Evolutionary conservation across 2,888 invertebrate species (phyloP).

Genomic region (Drosophila borborema): DNA sequence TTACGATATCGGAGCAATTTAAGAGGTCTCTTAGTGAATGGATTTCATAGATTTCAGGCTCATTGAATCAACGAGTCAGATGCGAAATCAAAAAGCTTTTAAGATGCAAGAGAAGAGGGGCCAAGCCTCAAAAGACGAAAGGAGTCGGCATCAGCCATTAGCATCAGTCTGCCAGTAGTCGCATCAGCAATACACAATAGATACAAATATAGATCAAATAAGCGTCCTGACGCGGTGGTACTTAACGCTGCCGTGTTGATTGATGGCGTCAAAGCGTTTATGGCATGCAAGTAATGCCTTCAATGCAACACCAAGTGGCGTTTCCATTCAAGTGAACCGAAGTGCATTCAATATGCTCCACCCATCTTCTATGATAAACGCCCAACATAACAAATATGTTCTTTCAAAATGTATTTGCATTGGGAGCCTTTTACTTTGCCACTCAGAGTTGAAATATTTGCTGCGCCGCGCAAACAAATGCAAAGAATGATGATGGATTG

Average conservation of each 20-base stretch:
- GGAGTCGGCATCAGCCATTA: slow-evolving; percentile 33
- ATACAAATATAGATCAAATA: slow-evolving; percentile 25
- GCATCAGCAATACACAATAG: slow-evolving; percentile 26
- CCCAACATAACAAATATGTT: slow-evolving; percentile 47
- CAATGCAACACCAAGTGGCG: slow-evolving; percentile 53
- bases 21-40: slow-evolving; percentile 19
- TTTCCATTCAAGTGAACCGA: slow-evolving; percentile 68
- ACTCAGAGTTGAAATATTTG: slow-evolving; percentile 55
- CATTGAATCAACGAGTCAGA: slow-evolving; percentile 40
- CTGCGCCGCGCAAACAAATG: slow-evolving; percentile 44
- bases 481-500: slow-evolving; percentile 42
- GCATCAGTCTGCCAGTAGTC: slow-evolving; percentile 28
- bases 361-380: background rate
- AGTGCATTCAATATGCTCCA: slow-evolving; percentile 57
- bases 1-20: slow-evolving; percentile 1
- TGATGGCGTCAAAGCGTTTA: slow-evolving; percentile 68
- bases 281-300: slow-evolving; percentile 50
- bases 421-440: slow-evolving; percentile 36
- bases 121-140: slow-evolving; percentile 27
- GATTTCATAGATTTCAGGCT: slow-evolving; percentile 54
- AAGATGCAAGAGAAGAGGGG: slow-evolving; percentile 49
- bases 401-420: slow-evolving; percentile 56
- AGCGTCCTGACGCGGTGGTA: slow-evolving; percentile 26
- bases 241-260: slow-evolving; percentile 46
- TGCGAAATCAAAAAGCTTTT: slow-evolving; percentile 66